Conservation (phyloP, 2,888 invertebrate genomes). For the Drosophila macrospina region DNA sequence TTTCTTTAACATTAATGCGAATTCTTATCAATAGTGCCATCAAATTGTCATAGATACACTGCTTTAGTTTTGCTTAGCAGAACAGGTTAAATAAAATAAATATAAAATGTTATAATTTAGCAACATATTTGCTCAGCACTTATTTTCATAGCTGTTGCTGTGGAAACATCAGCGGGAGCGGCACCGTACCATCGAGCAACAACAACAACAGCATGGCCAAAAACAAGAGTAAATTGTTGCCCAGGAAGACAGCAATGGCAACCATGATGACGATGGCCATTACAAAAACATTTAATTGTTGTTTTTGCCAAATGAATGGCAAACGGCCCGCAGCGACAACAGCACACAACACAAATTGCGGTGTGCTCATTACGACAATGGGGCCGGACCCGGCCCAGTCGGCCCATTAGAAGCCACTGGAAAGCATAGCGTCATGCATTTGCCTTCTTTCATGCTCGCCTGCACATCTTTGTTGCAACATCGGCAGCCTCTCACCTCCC, state of each 20-base stretch:
- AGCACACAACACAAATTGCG: constrained; percentile 76
- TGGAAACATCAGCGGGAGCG: constrained; percentile 30
- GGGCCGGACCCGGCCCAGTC: constrained; percentile 17
- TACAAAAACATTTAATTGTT: constrained; percentile 80
- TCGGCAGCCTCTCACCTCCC: constrained; percentile 5
- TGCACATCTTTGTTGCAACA: constrained; percentile 67
- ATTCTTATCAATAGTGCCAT: constrained; percentile 31
- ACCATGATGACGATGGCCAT: constrained; percentile 68
- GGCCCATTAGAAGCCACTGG: constrained; percentile 53
- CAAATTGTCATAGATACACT: constrained; percentile 13
- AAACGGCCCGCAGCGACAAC: constrained; percentile 71
- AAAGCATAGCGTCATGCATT: constrained; percentile 56
- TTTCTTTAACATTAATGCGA: constrained; percentile 15
- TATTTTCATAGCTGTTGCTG: constrained; percentile 64
- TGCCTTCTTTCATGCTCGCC: constrained; percentile 67
- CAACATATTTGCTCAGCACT: constrained; percentile 76
- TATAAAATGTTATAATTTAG: constrained; percentile 71
- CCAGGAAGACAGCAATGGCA: constrained; percentile 56
- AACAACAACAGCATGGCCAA: constrained; percentile 44
- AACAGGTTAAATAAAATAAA: constrained; percentile 70
- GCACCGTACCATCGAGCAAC: constrained; percentile 4
- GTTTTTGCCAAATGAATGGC: constrained; percentile 78
- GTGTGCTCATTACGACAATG: constrained; percentile 79
- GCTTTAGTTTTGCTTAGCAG: constrained; percentile 18
- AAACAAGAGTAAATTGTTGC: constrained; percentile 73